Base-by-base conservation (phyloP, 2,797 vertebrate species). In the Cyprinodon diabolis region DNA sequence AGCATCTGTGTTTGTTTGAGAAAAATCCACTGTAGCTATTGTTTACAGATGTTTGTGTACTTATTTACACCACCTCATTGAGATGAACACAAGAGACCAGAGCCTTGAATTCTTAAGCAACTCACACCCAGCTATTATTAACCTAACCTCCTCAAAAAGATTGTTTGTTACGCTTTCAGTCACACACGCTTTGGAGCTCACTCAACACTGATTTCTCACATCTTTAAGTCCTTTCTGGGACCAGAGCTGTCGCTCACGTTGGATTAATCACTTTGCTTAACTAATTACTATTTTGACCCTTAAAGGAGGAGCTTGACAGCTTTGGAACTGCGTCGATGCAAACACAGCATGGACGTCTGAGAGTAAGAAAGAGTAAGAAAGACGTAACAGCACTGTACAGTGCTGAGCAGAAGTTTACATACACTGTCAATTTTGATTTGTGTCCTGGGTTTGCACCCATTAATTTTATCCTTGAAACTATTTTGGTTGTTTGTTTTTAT, bases 1-100 rank as follows among this genome's bases (percentile, higher is more conserved):
- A 92, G 93, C 96, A 96, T 95, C 94, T 96, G 96, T 95, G 91
- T 91, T 80, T 83, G 82, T 76, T 86, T 89, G 81, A 84, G 75
- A 84, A 80, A 69, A 85, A 86, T 78, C 77, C 80, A 76, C 68
- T 71, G 92, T 91, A 92, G 19, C 87, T 87, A 76, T 90, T 94
- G 95, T 95, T 96, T 96, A 95, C 96, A 96, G 94, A 96, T 94
- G 90, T 91, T 94, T 92, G 92, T 94, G 95, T 93, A 91, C 88
- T 96, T 98, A 97, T 95, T 97, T 97, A 97, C 95, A 97, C 95
- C 95, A 94, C 87, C 56, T 74, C 85, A 74, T 87, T 84, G 82
- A 90, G 85, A 85, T 80, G 82, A 91, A 85, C 88, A 86, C 88
- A 78, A 71, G 86, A 89, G 88, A 88, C 77, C 35, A 71, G 81